Evolutionary conservation across 2,888 invertebrate genomes (phyloP).

Genomic region (Drosophila vallismaia): DNA sequence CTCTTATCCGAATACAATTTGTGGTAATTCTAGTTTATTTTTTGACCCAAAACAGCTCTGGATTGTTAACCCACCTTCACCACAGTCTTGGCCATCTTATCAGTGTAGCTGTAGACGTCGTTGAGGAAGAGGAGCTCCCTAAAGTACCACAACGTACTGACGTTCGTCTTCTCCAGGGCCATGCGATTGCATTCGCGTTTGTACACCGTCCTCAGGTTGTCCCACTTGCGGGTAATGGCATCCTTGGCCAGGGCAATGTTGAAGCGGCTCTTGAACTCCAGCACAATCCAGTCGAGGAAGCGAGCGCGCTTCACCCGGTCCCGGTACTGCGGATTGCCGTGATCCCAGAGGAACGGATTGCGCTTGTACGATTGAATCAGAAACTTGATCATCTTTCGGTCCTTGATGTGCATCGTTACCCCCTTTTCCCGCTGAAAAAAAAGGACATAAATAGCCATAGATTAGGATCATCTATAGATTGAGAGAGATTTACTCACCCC

Average conservation of each 20-base stretch:
- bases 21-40: no score
- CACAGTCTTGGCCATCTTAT: constrained; percentile 77
- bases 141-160: constrained; percentile 81
- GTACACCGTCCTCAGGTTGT: constrained; percentile 80
- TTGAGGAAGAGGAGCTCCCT: constrained; percentile 80
- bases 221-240: constrained; percentile 81
- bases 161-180: constrained; percentile 80
- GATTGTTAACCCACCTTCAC: constrained; percentile 63
- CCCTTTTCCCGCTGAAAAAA: constrained; percentile 62
- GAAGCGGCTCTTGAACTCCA: constrained; percentile 79
- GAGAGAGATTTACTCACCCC: constrained; percentile 70
- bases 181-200: constrained; percentile 82
- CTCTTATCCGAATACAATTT: neutral
- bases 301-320: constrained; percentile 79
- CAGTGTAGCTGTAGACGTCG: constrained; percentile 78
- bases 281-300: constrained; percentile 79
- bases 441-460: neutral
- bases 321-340: constrained; percentile 79
- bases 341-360: constrained; percentile 81
- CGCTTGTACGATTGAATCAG: constrained; percentile 80
- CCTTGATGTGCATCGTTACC: constrained; percentile 80
- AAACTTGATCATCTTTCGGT: constrained; percentile 81
- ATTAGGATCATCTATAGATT: neutral
- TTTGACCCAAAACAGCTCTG: no score
- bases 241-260: constrained; percentile 78